phyloP scores from a whole-genome alignment of 1,140 invertebrate genomes.

The Saccostrea glomerata region DNA sequence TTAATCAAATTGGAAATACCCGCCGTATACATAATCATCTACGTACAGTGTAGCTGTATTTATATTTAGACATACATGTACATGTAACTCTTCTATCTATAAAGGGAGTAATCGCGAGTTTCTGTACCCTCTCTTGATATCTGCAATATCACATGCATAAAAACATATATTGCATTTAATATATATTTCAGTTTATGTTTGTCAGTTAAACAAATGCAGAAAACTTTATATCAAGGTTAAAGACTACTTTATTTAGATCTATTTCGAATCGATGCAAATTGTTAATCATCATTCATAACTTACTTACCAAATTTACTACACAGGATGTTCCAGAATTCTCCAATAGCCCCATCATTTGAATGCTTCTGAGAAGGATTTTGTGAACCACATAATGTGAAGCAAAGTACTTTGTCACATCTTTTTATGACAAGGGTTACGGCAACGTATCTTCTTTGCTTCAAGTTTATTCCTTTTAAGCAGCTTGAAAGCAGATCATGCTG shows the following conservation, averaged over 20 bases:
- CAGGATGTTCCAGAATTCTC: not conserved
- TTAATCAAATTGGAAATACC: too few relatives aligned
- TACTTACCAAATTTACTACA: not conserved
- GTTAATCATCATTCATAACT: not conserved
- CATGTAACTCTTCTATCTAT: too few relatives aligned
- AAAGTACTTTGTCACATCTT: not conserved
- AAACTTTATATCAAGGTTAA: not conserved
- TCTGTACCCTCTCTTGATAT: too few relatives aligned
- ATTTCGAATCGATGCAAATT: not conserved
- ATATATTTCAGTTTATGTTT: too few relatives aligned
- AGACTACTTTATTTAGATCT: not conserved
- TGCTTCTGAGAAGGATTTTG: not conserved
- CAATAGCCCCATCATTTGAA: not conserved
- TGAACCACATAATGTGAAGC: constrained; percentile 1
- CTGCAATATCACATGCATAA: too few relatives aligned
- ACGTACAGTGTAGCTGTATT: too few relatives aligned
- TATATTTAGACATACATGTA: too few relatives aligned
- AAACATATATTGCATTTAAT: too few relatives aligned
- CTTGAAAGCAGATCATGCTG: not conserved
- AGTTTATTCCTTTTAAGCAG: not conserved
- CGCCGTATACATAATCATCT: too few relatives aligned
- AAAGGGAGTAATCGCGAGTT: too few relatives aligned
- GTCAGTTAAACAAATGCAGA: too few relatives aligned
- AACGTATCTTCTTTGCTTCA: not conserved
- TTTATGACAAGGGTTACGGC: not conserved